phyloP scores from a whole-genome alignment of 2,113 vertebrate genomes.

The Dicerorhinus sumatrensis region DNA sequence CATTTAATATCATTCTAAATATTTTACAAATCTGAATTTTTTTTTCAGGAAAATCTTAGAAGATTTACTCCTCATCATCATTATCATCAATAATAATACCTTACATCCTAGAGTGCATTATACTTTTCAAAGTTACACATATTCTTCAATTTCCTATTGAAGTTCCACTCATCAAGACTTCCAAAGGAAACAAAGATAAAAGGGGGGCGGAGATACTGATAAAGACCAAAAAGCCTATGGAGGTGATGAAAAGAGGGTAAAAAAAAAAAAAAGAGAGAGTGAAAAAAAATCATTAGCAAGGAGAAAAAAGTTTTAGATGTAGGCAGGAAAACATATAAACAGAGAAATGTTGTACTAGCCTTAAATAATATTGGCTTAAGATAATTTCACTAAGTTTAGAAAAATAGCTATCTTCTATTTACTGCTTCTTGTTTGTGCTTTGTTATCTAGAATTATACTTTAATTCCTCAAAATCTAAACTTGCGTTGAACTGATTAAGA shows the following conservation, averaged over 20 bases:
- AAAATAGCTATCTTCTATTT: slow-evolving; percentile 24
- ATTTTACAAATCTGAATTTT: not conserved
- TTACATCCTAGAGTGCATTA: not conserved
- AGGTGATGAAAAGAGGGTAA: not conserved
- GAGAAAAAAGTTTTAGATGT: not conserved
- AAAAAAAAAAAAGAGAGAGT: not conserved
- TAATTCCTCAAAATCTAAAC: not conserved
- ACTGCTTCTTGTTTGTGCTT: not conserved
- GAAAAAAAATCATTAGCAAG: not conserved
- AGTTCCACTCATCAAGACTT: not conserved
- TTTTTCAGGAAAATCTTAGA: not conserved
- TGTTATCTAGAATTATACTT: not conserved
- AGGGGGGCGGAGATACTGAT: not conserved
- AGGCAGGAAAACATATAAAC: not conserved
- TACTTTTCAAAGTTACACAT: slow-evolving; percentile 6
- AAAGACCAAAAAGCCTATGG: not conserved
- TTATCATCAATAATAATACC: not conserved
- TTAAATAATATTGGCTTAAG: not conserved
- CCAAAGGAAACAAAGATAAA: not conserved
- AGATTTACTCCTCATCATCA: not conserved
- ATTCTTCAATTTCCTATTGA: slow-evolving; percentile 13
- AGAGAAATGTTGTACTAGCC: not conserved
- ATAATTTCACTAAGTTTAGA: slow-evolving; percentile 48
- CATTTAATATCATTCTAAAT: not conserved
- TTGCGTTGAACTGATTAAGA: not conserved